Conservation (phyloP, 2,797 vertebrate genomes). For the Diglossa cyanea region DNA sequence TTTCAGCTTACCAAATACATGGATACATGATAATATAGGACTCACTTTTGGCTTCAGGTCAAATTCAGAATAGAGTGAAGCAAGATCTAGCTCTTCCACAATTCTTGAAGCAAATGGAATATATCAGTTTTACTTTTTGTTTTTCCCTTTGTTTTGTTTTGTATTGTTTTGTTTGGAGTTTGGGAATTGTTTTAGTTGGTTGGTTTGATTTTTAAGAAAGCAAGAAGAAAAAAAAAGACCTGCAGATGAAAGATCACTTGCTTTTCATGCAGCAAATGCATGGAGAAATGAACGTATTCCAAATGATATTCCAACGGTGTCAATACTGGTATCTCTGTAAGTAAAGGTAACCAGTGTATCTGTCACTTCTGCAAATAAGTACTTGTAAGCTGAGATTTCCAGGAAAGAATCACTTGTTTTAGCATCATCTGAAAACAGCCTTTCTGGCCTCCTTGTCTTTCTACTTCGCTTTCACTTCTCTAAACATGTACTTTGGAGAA, state of each 20-base stretch:
- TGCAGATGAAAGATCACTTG: background rate
- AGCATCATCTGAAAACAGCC: background rate
- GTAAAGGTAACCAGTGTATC: background rate
- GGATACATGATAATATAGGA: background rate
- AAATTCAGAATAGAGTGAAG: background rate
- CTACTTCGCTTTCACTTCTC: background rate
- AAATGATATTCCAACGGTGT: background rate
- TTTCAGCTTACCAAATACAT: background rate
- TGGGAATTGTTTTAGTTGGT: background rate
- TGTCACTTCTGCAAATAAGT: background rate
- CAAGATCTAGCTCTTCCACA: background rate
- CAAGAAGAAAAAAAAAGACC: accelerated
- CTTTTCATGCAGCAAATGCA: background rate
- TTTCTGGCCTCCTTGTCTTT: background rate
- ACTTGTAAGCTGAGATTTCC: background rate
- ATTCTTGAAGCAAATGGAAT: background rate
- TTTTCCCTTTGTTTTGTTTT: background rate
- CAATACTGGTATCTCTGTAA: background rate
- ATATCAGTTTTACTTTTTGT: background rate
- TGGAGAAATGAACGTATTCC: background rate
- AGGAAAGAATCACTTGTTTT: background rate
- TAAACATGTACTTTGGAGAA: accelerated
- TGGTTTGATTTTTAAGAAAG: background rate
- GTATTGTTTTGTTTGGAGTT: background rate
- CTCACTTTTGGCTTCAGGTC: background rate